A percentile compares a stretch with the other conserved stretches of the same genome.
Conservation (phyloP, 2,797 vertebrate species). For the Enteromius paludinosus region DNA sequence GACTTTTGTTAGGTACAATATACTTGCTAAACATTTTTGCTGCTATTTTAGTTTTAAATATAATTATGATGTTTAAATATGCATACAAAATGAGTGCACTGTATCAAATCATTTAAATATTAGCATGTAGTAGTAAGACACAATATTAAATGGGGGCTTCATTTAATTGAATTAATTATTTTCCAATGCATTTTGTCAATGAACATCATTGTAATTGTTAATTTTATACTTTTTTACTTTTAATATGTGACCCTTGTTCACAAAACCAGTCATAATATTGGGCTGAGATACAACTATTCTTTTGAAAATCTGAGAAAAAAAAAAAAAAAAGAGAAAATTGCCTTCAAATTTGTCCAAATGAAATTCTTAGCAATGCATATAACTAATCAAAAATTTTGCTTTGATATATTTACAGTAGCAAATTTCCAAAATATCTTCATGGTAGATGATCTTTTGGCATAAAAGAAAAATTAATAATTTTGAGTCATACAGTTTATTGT, state of each 20-base stretch:
- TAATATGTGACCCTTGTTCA: background rate
- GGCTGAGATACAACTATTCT: background rate
- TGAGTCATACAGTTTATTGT: background rate
- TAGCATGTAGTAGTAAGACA: background rate
- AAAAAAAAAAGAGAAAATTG: background rate
- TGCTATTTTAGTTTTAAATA: background rate
- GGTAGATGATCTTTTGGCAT: background rate
- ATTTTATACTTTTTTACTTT: background rate
- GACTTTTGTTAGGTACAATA: background rate
- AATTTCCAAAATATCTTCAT: background rate
- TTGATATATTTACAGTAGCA: too few species aligned
- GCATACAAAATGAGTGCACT: background rate
- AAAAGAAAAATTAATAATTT: background rate
- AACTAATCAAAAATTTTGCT: too few species aligned
- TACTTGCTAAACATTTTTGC: background rate
- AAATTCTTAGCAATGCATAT: background rate
- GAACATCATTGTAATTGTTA: background rate
- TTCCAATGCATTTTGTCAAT: background rate
- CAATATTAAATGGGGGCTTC: background rate
- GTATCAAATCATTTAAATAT: background rate
- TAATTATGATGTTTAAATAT: background rate
- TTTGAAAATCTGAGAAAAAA: background rate
- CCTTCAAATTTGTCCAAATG: background rate
- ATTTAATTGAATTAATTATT: background rate
- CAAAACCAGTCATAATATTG: background rate